Evolutionary conservation across 1,140 invertebrate genomes (phyloP).

Genomic region (Eupristina koningsbergeri): DNA sequence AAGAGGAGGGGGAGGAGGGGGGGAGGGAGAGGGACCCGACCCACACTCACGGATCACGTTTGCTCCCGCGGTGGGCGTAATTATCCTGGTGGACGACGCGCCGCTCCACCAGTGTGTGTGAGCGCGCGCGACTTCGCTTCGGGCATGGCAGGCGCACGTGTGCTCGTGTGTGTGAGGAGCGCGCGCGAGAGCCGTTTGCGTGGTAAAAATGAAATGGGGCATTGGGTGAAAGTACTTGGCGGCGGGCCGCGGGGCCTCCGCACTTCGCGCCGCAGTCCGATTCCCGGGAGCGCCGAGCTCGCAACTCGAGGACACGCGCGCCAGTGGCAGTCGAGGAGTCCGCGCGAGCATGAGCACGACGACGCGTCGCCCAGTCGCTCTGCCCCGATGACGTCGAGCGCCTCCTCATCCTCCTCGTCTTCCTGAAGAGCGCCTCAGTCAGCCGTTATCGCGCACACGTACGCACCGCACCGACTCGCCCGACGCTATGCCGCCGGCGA

Average conservation of each 20-base stretch:
- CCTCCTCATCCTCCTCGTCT: no score
- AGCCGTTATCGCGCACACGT: neutral
- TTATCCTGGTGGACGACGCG: conserved; percentile 40
- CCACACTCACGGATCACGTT: neutral
- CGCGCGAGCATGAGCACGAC: neutral
- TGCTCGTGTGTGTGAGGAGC: neutral
- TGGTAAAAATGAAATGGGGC: conserved; percentile 73
- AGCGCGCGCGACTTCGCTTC: neutral
- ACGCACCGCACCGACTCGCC: neutral
- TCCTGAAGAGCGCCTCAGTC: no score
- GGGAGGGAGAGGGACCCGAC: conserved; percentile 1
- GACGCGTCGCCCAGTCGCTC: neutral
- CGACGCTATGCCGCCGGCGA: neutral
- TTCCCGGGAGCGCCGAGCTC: conserved; percentile 6
- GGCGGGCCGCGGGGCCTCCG: conserved; percentile 4
- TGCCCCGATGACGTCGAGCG: no score
- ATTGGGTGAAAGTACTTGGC: conserved; percentile 71
- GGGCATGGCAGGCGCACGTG: no score
- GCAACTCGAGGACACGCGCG: no score
- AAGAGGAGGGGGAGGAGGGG: neutral
- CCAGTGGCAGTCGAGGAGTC: neutral
- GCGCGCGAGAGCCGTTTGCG: neutral
- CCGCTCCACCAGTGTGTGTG: no score
- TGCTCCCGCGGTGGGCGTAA: conserved; percentile 50
- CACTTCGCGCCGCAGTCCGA: conserved; percentile 55